Percentiles rank a stretch among this genome's conserved stretches.
These are phyloP conservation scores for Pyrrhia umbra DNA, from an alignment of 2,888 invertebrate species.

Conservation along the genomic window DNA sequence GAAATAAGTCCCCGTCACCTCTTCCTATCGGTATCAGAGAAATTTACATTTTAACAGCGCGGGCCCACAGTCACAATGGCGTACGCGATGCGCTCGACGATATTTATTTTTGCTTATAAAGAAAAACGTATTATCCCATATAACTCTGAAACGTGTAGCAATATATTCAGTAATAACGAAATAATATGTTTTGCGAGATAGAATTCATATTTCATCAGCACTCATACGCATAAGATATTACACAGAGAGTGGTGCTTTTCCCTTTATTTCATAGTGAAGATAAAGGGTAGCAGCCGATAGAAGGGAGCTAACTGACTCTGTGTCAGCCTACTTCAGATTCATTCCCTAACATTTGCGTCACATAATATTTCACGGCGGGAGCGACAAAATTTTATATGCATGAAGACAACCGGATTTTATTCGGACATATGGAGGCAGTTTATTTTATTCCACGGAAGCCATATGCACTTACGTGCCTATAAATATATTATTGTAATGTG, in stretches of 20 bases:
- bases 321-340: constrained; percentile 79
- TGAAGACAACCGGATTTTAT: constrained; percentile 80
- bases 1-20: constrained; percentile 54
- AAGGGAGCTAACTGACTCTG: constrained; percentile 78
- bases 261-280: constrained; percentile 86
- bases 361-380: constrained; percentile 81
- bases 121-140: constrained; percentile 75
- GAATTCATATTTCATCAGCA: constrained; percentile 89
- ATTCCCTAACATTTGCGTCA: constrained; percentile 82
- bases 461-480: constrained; percentile 44
- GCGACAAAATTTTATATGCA: constrained; percentile 84
- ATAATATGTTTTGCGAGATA: constrained; percentile 88
- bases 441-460: constrained; percentile 66
- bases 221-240: constrained; percentile 86
- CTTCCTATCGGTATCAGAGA: constrained; percentile 59
- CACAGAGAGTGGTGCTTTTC: constrained; percentile 81
- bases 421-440: constrained; percentile 77
- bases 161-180: constrained; percentile 87
- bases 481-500: constrained; percentile 42
- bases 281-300: constrained; percentile 80
- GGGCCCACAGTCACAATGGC: constrained; percentile 60
- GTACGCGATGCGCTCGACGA: constrained; percentile 65
- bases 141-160: constrained; percentile 81
- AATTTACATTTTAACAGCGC: constrained; percentile 62
- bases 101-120: constrained; percentile 78